Evolutionary conservation across 2,888 invertebrate genomes (phyloP).

Genomic region (Helicoverpa assulta): DNA sequence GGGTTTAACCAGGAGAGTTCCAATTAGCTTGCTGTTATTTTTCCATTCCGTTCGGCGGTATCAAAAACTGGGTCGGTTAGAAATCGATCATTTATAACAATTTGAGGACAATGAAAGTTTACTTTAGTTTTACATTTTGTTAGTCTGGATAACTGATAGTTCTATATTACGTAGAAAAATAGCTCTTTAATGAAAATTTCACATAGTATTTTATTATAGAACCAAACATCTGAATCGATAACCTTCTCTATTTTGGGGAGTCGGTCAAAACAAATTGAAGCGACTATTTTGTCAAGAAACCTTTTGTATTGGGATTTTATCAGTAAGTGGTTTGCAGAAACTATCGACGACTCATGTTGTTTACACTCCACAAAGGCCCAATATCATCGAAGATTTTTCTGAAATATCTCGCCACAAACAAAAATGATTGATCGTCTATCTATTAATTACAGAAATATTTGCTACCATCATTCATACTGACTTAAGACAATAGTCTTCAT

Average conservation of each 20-base stretch:
- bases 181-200: not conserved
- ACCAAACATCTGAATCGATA: no score
- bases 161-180: not conserved
- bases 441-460: slow-evolving; percentile 82
- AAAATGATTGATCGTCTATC: slow-evolving; percentile 79
- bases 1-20: slow-evolving; percentile 87
- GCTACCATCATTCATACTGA: slow-evolving; percentile 68
- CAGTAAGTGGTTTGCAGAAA: slow-evolving; percentile 19
- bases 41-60: slow-evolving; percentile 82
- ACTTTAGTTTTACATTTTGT: slow-evolving; percentile 27
- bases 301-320: not conserved
- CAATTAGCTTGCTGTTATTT: slow-evolving; percentile 90
- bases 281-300: not conserved
- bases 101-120: slow-evolving; percentile 41
- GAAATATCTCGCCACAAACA: slow-evolving; percentile 63
- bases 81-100: slow-evolving; percentile 70
- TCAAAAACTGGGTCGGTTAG: slow-evolving; percentile 79
- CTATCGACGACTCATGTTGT: slow-evolving; percentile 31
- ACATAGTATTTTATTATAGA: not conserved
- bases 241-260: no score
- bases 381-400: slow-evolving; percentile 31
- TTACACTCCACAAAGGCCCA: slow-evolving; percentile 28
- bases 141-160: not conserved
- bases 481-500: slow-evolving; percentile 65
- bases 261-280: not conserved